Evolutionary conservation across 2,113 vertebrate species (phyloP).

Genomic region (Pituophis catenifer): DNA sequence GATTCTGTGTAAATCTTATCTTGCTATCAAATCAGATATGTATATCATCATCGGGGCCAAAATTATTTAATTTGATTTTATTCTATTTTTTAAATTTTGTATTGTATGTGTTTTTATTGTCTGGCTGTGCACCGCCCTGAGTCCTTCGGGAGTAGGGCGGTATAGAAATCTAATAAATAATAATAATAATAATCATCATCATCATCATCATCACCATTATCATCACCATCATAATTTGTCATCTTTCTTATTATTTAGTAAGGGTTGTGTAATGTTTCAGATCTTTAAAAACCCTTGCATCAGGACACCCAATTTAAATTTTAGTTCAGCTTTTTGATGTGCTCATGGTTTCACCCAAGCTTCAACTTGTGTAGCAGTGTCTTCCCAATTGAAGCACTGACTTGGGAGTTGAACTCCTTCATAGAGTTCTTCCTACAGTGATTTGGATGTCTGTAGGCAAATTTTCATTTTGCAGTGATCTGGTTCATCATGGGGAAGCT

Average conservation of each 20-base stretch:
- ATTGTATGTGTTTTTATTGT: no score
- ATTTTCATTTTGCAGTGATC: not conserved
- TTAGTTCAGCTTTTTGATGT: not conserved
- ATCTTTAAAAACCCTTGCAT: not conserved
- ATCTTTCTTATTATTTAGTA: not conserved
- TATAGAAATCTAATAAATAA: no score
- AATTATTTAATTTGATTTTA: no score
- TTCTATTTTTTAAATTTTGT: no score
- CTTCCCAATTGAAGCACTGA: not conserved
- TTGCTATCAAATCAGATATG: not conserved
- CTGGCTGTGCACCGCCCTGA: no score
- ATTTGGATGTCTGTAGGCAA: not conserved
- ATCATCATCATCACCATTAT: not conserved
- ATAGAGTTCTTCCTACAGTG: not conserved
- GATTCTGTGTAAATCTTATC: not conserved
- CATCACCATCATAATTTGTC: not conserved
- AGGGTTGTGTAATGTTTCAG: not conserved
- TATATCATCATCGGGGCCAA: not conserved
- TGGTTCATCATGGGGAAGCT: not conserved
- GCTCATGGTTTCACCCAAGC: not conserved
- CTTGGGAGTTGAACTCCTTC: not conserved
- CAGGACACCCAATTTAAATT: not conserved
- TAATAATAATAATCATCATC: no score
- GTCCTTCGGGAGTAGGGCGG: no score
- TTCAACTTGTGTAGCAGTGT: not conserved